Conservation (phyloP, 2,113 vertebrate genomes). For the Coreoperca whiteheadi region DNA sequence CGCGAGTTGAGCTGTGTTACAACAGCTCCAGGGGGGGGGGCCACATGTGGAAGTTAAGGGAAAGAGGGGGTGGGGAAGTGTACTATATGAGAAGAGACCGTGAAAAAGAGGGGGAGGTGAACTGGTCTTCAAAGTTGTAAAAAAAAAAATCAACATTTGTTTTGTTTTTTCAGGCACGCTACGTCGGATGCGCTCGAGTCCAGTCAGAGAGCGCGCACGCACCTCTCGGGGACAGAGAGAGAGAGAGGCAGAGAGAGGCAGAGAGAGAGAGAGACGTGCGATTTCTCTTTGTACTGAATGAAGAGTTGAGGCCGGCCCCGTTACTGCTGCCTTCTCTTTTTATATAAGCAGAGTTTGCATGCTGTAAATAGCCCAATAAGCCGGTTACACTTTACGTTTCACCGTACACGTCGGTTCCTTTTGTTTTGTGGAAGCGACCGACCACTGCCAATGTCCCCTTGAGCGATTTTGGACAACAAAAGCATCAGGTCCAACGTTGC, state of each 20-base stretch:
- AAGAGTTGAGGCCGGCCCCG: conserved; percentile 67
- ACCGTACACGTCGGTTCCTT: conserved; percentile 10
- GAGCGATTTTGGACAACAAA: conserved; percentile 57
- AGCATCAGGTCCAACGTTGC: conserved; percentile 62
- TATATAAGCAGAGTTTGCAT: conserved; percentile 56
- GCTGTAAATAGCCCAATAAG: conserved; percentile 71
- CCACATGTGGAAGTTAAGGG: background rate
- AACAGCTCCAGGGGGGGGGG: background rate
- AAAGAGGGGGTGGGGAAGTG: background rate
- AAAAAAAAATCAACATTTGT: conserved; percentile 2
- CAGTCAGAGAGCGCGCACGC: conserved; percentile 59
- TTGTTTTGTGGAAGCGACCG: conserved; percentile 42
- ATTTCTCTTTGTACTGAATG: conserved; percentile 74
- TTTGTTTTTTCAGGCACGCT: background rate
- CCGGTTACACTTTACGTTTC: conserved; percentile 53
- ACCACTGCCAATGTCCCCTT: conserved; percentile 25
- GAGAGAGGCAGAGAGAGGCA: background rate
- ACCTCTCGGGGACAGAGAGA: conserved; percentile 44
- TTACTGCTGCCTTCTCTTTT: conserved; percentile 28
- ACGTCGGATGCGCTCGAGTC: conserved; percentile 62
- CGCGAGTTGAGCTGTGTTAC: background rate
- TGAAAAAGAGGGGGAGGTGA: background rate
- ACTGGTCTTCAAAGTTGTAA: conserved; percentile 11
- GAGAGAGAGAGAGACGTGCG: conserved; percentile 56
- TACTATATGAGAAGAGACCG: too few species aligned